These are phyloP conservation scores for Ctena decussata DNA, from an alignment of 2,888 invertebrate species.

Conservation along the genomic window DNA sequence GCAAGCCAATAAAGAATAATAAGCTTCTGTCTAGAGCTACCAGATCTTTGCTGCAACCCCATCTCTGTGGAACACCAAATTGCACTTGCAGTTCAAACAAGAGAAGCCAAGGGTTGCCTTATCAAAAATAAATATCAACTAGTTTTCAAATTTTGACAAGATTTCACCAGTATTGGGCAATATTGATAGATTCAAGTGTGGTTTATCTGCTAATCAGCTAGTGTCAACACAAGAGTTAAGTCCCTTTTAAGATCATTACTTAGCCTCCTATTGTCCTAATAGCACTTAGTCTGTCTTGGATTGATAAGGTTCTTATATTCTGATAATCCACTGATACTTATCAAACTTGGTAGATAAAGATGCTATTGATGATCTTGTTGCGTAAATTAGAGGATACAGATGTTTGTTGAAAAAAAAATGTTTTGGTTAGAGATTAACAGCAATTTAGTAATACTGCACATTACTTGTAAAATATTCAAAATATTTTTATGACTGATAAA, in stretches of 20 bases:
- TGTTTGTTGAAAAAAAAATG: neutral
- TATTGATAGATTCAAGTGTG: conserved; percentile 1
- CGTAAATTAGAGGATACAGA: too few species aligned
- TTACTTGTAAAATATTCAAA: too few species aligned
- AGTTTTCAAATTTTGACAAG: neutral
- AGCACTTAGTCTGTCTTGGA: conserved; percentile 1
- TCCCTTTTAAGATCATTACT: neutral
- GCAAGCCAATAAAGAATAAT: too few species aligned
- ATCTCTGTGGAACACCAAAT: too few species aligned
- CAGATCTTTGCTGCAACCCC: too few species aligned
- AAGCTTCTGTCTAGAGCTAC: too few species aligned
- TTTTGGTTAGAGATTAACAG: neutral
- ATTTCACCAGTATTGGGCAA: conserved; percentile 3
- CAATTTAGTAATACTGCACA: too few species aligned
- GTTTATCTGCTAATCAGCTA: neutral
- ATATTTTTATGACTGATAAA: too few species aligned
- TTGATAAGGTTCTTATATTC: neutral
- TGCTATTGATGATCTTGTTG: neutral
- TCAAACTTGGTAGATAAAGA: conserved; percentile 1
- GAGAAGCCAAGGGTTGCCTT: neutral
- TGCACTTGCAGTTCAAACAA: neutral
- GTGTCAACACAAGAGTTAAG: conserved; percentile 5
- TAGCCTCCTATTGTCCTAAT: neutral
- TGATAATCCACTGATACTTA: neutral
- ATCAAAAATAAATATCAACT: neutral